A percentile compares a stretch with the other conserved stretches of the same genome.
These are phyloP conservation scores for Rutpela maculata DNA, from an alignment of 2,888 invertebrate genomes.

Conservation along the genomic window DNA sequence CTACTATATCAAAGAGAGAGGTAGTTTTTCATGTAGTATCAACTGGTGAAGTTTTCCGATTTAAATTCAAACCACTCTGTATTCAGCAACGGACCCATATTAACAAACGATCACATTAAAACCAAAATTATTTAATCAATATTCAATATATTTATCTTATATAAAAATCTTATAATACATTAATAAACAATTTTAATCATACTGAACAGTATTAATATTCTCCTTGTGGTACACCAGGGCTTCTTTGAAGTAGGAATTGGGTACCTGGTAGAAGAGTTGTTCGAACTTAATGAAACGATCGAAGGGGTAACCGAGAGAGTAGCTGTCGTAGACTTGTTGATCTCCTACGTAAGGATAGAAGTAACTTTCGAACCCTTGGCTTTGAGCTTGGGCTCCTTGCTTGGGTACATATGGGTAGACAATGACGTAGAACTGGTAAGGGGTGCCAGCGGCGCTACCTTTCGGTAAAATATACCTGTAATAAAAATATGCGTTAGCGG, in stretches of 20 bases:
- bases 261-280: slow-evolving; percentile 78
- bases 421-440: slow-evolving; percentile 75
- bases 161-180: background rate
- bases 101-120: background rate
- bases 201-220: slow-evolving; percentile 53
- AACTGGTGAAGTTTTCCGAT: too few relatives aligned
- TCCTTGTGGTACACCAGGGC: slow-evolving; percentile 79
- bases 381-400: slow-evolving; percentile 24
- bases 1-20: too few relatives aligned
- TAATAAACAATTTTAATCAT: slow-evolving; percentile 4
- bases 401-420: slow-evolving; percentile 73
- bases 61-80: too few relatives aligned
- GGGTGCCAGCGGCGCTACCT: slow-evolving; percentile 80
- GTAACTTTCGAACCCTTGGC: slow-evolving; percentile 15
- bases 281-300: slow-evolving; percentile 79
- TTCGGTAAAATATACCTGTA: slow-evolving; percentile 77
- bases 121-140: background rate
- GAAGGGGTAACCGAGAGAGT: slow-evolving; percentile 84
- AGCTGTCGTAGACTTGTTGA: slow-evolving; percentile 75
- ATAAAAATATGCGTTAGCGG: slow-evolving; percentile 43
- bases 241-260: slow-evolving; percentile 82
- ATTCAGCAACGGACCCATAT: too few relatives aligned
- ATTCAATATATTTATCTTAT: background rate
- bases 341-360: slow-evolving; percentile 31
- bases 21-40: too few relatives aligned